phyloP scores from a whole-genome alignment of 2,797 vertebrate species.

The Mycteria americana region DNA sequence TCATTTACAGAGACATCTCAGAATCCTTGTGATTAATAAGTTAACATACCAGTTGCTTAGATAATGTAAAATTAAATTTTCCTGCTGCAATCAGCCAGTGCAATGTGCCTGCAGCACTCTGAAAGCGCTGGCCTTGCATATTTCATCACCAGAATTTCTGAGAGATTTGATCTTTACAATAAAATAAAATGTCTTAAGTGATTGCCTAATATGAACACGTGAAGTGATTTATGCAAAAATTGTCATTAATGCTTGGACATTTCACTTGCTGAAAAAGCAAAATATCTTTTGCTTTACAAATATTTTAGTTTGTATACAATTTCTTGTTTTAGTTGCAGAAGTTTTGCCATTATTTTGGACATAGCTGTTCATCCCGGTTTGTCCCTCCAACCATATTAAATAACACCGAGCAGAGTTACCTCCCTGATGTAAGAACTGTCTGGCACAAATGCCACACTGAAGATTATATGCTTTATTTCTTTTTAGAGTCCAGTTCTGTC shows the following conservation, averaged over 20 bases:
- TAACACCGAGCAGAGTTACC: rapidly evolving
- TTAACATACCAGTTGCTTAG: background rate
- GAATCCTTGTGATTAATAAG: background rate
- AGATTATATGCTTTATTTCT: background rate
- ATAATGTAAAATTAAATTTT: background rate
- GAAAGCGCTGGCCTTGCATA: background rate
- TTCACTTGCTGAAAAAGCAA: background rate
- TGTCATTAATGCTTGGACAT: background rate
- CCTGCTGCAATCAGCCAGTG: background rate
- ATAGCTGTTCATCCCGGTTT: background rate
- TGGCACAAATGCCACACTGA: background rate
- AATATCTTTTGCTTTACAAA: background rate
- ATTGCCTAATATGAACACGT: background rate
- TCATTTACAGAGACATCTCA: background rate
- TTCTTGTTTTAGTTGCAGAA: background rate
- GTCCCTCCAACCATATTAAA: background rate
- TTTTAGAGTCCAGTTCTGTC: background rate
- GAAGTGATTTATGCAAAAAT: background rate
- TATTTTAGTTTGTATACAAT: background rate
- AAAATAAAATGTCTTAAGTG: background rate
- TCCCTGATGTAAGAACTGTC: background rate
- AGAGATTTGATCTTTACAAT: background rate
- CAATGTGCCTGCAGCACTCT: background rate
- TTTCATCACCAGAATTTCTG: background rate
- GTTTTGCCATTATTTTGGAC: background rate